phyloP scores from a whole-genome alignment of 2,113 vertebrate species.

The Myrmophylax atrothorax region DNA sequence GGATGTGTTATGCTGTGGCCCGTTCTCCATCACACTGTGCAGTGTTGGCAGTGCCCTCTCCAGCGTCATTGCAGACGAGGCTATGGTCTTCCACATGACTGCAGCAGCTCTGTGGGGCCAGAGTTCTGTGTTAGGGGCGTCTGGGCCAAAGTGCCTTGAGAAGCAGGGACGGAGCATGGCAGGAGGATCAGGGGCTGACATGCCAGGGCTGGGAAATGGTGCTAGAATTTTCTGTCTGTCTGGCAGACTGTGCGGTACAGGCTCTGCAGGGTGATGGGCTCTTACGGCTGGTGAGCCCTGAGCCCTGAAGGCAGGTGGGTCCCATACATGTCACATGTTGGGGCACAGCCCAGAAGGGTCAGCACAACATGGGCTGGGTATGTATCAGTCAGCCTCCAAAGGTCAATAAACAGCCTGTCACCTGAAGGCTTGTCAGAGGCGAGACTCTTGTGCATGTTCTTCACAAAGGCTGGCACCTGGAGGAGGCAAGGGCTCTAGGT shows the following conservation, averaged over 20 bases:
- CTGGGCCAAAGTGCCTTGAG: neutral
- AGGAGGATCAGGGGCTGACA: neutral
- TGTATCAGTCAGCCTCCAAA: too few species aligned
- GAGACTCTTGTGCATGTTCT: neutral
- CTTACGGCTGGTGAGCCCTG: neutral
- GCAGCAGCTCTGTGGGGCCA: neutral
- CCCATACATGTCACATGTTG: neutral
- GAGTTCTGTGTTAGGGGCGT: neutral
- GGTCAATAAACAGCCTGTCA: too few species aligned
- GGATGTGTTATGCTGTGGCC: neutral
- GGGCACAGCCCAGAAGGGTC: neutral
- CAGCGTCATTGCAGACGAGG: neutral
- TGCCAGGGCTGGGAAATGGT: neutral
- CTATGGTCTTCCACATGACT: neutral
- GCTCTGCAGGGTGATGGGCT: neutral
- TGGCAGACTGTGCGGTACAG: neutral
- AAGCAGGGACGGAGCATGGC: neutral
- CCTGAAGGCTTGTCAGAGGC: too few species aligned
- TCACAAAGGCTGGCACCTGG: neutral
- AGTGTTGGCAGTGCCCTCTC: neutral
- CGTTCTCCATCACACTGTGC: too few species aligned
- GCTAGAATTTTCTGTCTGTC: neutral
- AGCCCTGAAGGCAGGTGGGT: neutral
- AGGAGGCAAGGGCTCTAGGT: too few species aligned
- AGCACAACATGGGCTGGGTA: too few species aligned